Conservation (phyloP, 2,888 invertebrate genomes). For the Plagodis dolabraria region DNA sequence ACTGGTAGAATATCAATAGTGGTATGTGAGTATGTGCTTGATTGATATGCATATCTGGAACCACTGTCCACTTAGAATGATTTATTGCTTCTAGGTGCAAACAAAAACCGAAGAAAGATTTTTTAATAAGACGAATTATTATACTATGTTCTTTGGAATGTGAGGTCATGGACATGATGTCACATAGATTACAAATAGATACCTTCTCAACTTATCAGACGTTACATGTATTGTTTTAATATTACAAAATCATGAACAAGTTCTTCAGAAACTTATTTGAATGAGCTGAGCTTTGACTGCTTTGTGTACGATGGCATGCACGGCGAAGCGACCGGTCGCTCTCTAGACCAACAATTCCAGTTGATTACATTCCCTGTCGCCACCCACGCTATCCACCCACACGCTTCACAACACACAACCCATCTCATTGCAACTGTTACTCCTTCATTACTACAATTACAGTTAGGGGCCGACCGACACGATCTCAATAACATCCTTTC, state of each 20-base stretch:
- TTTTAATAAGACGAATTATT: too few species aligned
- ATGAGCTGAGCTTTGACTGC: neutral
- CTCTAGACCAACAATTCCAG: slow-evolving; percentile 40
- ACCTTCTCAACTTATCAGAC: slow-evolving; percentile 6
- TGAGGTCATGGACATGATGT: slow-evolving; percentile 18
- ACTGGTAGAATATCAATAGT: too few species aligned
- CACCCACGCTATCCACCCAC: slow-evolving; percentile 66
- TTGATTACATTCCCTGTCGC: slow-evolving; percentile 59
- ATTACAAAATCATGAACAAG: neutral
- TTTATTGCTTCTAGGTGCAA: too few species aligned
- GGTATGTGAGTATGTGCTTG: too few species aligned
- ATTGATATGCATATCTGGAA: too few species aligned
- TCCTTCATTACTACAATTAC: slow-evolving; percentile 37
- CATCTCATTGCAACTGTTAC: slow-evolving; percentile 44
- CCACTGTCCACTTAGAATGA: too few species aligned
- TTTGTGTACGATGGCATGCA: slow-evolving; percentile 21
- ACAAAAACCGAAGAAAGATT: too few species aligned
- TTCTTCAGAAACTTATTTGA: neutral
- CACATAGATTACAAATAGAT: too few species aligned
- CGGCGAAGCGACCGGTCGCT: slow-evolving; percentile 40
- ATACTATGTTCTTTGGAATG: too few species aligned
- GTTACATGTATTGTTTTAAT: slow-evolving; percentile 1
- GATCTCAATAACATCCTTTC: slow-evolving; percentile 52
- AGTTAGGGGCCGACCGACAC: slow-evolving; percentile 34
- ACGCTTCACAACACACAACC: slow-evolving; percentile 53